These are phyloP conservation scores for Tinea pellionella DNA, from an alignment of 2,888 invertebrate genomes.

Conservation along the genomic window DNA sequence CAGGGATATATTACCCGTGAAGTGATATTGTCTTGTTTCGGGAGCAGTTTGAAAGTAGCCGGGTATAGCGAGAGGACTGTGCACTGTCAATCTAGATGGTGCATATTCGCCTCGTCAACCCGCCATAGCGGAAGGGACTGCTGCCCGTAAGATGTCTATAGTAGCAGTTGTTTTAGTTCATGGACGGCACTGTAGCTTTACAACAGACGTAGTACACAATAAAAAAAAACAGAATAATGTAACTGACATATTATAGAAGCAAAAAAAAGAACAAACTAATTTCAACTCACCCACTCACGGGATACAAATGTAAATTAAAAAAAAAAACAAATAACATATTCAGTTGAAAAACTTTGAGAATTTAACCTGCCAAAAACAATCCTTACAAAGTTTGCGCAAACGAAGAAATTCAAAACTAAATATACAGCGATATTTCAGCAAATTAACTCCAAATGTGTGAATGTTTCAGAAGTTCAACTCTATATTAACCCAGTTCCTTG, in stretches of 20 bases:
- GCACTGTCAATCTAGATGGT: too few species aligned
- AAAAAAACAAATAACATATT: background rate
- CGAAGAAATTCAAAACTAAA: background rate
- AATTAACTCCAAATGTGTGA: background rate
- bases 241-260: background rate
- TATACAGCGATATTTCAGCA: background rate
- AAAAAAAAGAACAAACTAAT: background rate
- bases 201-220: too few species aligned
- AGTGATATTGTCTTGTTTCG: too few species aligned
- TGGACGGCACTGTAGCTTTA: too few species aligned
- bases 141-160: too few species aligned
- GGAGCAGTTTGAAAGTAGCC: too few species aligned
- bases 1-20: too few species aligned
- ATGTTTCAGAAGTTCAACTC: background rate
- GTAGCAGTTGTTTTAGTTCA: too few species aligned
- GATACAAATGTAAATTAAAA: background rate
- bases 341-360: background rate
- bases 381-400: background rate
- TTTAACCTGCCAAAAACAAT: background rate
- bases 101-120: too few species aligned
- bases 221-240: background rate
- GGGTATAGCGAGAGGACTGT: too few species aligned
- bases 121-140: too few species aligned
- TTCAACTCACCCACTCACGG: background rate
- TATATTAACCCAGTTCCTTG: conserved; percentile 9